These are phyloP conservation scores for Dascillus cervinus DNA, from an alignment of 2,888 invertebrate genomes.

Conservation along the genomic window DNA sequence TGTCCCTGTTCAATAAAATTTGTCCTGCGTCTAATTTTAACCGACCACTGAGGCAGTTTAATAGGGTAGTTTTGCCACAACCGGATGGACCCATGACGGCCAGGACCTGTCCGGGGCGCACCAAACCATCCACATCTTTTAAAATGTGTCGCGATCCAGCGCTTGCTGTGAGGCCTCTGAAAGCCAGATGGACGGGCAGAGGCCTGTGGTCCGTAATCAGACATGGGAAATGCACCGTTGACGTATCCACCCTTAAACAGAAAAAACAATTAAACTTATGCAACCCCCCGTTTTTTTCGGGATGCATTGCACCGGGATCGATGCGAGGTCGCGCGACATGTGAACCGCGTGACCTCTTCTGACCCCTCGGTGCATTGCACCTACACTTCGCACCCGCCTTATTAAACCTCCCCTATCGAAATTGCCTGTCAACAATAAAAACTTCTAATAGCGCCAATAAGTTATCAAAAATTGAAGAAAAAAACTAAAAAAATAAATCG, in stretches of 20 bases:
- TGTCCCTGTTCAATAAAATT: conserved; percentile 38
- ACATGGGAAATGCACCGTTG: conserved; percentile 53
- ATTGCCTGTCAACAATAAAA: too few relatives aligned
- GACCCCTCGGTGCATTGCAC: conserved; percentile 23
- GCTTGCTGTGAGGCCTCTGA: conserved; percentile 53
- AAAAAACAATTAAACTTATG: conserved; percentile 4
- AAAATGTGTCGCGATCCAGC: conserved; percentile 51
- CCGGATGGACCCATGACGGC: conserved; percentile 80
- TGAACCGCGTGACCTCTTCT: conserved; percentile 20
- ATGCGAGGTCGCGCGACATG: conserved; percentile 18
- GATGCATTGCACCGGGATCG: conserved; percentile 7
- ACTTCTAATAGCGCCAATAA: too few relatives aligned
- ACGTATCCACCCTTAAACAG: conserved; percentile 51
- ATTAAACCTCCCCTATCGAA: too few relatives aligned
- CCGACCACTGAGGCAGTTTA: conserved; percentile 69
- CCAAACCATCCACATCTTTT: conserved; percentile 63
- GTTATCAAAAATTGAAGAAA: too few relatives aligned
- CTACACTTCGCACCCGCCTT: conserved; percentile 16
- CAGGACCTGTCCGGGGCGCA: conserved; percentile 67
- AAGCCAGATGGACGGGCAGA: conserved; percentile 58
- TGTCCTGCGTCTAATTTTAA: conserved; percentile 57
- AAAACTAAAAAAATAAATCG: too few relatives aligned
- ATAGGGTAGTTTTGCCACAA: conserved; percentile 68
- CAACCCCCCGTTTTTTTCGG: neutral
- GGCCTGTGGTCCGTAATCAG: conserved; percentile 47